Evolutionary conservation across 1,140 invertebrate genomes (phyloP), one percentile per base, ranked within the genome.

Genomic region (Drosophila oshimai): DNA sequence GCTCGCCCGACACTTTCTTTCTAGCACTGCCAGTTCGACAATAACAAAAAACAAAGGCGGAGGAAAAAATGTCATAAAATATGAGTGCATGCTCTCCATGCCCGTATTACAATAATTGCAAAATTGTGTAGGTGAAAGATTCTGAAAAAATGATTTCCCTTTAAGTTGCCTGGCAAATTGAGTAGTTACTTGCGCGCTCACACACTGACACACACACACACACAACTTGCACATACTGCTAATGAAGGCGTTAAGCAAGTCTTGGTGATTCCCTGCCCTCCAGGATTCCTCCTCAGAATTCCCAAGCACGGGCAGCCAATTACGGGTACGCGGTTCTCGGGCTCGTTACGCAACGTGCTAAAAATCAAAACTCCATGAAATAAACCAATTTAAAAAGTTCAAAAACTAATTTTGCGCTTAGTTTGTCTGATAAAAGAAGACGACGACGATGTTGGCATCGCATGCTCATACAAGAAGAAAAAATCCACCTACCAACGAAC

Each of bases 391-490:
- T 89, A 87, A 89, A 89, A 89, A 89, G 86, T 89, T 89, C 71
- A 89, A 89, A 89, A 89, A 89, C 86, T 89, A 89, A 89, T 89
- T 89, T 89, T 89, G 88, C 86, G 84, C 84, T 89, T 89, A 89
- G 84, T 89, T 89, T 89, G 73, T 89, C 76, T 87, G 81, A 84
- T 84, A 86, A 84, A 84, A 86, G 80, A 73, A 74, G 69, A 55
- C 83, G 79, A 81, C 50, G 76, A 44, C 55, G 22, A 24, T 45
- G 50, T 39, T 55, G 67, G 54, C 53, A 74, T 57, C 42, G 49
- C 57, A 51, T 39, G 37, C 22, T 47, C 53, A 68, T 49, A 54
- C 37, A 65, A 50, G 31, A 61, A 45, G 37, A 44, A 62, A 46
- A 71, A 44, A 51, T 47, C 58, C 58, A 62, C 28, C 58, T 62